phyloP scores from a whole-genome alignment of 2,797 vertebrate genomes.

The Rhinoraja longicauda region DNA sequence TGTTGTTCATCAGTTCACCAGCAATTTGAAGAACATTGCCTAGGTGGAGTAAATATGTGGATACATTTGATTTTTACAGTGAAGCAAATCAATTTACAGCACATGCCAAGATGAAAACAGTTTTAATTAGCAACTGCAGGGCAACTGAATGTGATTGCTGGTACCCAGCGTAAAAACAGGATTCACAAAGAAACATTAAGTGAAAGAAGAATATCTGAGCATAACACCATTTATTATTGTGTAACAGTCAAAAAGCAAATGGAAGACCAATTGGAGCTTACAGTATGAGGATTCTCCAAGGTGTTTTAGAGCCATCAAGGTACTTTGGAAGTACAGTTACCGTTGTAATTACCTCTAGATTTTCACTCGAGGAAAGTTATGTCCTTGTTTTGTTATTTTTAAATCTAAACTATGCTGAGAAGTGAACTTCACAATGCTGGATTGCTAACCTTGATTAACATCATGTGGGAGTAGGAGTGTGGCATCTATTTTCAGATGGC shows the following conservation, averaged over 20 bases:
- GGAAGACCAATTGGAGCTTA: background rate
- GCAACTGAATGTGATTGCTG: background rate
- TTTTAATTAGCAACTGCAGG: background rate
- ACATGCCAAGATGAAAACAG: background rate
- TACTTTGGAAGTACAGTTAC: background rate
- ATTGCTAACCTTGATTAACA: background rate
- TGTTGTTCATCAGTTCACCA: background rate
- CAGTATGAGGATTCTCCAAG: too few relatives aligned
- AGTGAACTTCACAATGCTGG: background rate
- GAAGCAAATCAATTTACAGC: background rate
- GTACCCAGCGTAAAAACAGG: background rate
- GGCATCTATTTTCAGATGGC: background rate
- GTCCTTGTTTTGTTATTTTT: background rate
- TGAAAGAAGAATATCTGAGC: background rate
- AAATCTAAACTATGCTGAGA: background rate
- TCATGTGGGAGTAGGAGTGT: background rate
- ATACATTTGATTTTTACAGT: background rate
- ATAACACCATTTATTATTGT: background rate
- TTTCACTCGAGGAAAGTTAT: background rate
- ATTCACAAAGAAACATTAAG: background rate
- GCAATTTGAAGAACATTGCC: background rate
- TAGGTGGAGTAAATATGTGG: background rate
- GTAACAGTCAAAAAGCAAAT: background rate
- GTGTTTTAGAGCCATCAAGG: background rate
- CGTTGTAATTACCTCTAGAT: background rate